Percentiles rank a stretch among this genome's conserved stretches.
These are phyloP conservation scores for Frankliniella intonsa DNA, from an alignment of 2,888 invertebrate species.

Conservation along the genomic window DNA sequence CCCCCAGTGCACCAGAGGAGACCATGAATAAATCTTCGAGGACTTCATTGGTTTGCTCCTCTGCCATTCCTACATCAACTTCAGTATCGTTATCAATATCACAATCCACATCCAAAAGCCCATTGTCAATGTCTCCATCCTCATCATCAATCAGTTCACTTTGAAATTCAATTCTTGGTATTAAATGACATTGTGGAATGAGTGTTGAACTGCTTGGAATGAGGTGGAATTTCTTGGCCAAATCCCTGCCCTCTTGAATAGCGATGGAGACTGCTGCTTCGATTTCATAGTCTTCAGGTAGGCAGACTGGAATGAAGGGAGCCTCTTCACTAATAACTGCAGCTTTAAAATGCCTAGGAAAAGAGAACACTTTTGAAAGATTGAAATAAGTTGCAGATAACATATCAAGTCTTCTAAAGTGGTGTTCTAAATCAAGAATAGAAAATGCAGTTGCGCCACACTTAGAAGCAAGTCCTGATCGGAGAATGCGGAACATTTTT, in stretches of 20 bases:
- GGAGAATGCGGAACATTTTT: not conserved
- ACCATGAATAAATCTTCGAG: not conserved
- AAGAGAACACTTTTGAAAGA: not conserved
- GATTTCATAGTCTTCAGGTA: constrained; percentile 2
- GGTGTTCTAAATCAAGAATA: not conserved
- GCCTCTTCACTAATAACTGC: not conserved
- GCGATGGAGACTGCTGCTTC: not conserved
- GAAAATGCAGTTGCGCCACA: constrained; percentile 10
- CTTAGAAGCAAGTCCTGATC: not conserved
- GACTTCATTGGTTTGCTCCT: not conserved
- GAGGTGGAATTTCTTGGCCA: not conserved
- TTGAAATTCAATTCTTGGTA: not conserved
- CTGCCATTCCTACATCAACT: not conserved
- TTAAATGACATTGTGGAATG: not conserved
- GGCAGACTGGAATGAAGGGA: not conserved
- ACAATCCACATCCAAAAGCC: not conserved
- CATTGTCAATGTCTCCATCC: not conserved
- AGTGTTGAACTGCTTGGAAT: not conserved
- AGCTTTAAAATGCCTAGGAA: not conserved
- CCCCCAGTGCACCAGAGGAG: not conserved
- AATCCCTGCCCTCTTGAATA: not conserved
- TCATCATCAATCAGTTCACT: not conserved
- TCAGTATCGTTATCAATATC: not conserved
- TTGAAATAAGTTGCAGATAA: not conserved
- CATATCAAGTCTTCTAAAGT: not conserved